A percentile compares a stretch with the other conserved stretches of the same genome.
phyloP scores from a whole-genome alignment of 35 echinoderm and acorn worm genomes.

The Apostichopus parvimensis region DNA sequence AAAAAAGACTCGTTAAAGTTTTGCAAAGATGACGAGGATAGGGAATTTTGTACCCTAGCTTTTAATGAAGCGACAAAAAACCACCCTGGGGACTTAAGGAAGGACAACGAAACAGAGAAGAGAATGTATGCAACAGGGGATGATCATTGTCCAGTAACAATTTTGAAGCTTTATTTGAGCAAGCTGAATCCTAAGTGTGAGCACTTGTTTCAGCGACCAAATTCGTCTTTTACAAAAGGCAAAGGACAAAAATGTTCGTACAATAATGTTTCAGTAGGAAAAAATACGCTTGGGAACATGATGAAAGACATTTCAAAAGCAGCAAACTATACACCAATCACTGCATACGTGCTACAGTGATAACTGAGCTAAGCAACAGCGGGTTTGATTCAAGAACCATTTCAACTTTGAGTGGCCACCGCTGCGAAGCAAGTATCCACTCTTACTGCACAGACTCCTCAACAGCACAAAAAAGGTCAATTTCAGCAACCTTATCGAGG shows the following conservation, averaged over 20 bases:
- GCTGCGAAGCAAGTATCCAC: too few relatives aligned
- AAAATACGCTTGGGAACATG: too few relatives aligned
- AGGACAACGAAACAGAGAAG: constrained; percentile 1
- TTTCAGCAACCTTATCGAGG: too few relatives aligned
- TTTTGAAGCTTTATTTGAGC: constrained; percentile 38
- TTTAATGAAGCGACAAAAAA: constrained; percentile 54
- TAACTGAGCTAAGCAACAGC: too few relatives aligned
- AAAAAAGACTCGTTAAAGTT: not conserved
- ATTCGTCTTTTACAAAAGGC: not conserved
- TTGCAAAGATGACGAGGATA: not conserved
- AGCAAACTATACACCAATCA: not conserved
- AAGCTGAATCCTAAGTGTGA: constrained; percentile 57
- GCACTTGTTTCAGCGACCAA: constrained; percentile 50
- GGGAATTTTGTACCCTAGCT: not conserved
- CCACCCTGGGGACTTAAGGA: constrained; percentile 7
- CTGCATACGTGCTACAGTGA: too few relatives aligned
- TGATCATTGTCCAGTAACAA: constrained; percentile 51
- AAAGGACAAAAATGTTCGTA: too few relatives aligned
- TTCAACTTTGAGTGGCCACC: too few relatives aligned
- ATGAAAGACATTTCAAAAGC: too few relatives aligned
- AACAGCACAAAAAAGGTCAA: too few relatives aligned
- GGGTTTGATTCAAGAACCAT: too few relatives aligned
- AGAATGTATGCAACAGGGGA: constrained; percentile 59
- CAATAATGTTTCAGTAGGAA: too few relatives aligned
- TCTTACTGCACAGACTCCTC: too few relatives aligned